Conservation (phyloP, 2,797 vertebrate species). For the Typhlichthys subterraneus region DNA sequence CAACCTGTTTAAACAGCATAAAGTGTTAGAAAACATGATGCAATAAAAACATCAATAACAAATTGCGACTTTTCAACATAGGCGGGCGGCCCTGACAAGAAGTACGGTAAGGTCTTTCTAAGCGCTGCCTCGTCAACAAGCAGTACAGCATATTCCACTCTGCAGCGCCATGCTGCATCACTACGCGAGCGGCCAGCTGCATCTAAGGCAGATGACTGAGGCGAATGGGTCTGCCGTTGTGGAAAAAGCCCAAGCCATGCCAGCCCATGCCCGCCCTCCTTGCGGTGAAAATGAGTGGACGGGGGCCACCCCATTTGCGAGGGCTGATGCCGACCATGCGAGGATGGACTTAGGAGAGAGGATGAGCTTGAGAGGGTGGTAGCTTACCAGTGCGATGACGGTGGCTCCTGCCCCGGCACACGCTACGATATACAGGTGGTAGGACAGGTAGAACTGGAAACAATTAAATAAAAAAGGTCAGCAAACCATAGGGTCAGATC, state of each 20-base stretch:
- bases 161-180: slow-evolving; percentile 18
- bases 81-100: background rate
- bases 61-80: slow-evolving; percentile 1
- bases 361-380: slow-evolving; percentile 9
- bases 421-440: slow-evolving; percentile 97
- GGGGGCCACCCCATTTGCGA: slow-evolving; percentile 48
- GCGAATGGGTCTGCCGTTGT: slow-evolving; percentile 54
- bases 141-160: slow-evolving; percentile 6
- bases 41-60: slow-evolving; percentile 9
- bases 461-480: slow-evolving; percentile 25
- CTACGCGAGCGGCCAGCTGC: slow-evolving; percentile 37
- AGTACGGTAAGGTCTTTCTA: background rate
- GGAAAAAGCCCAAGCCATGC: slow-evolving; percentile 33
- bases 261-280: slow-evolving; percentile 14
- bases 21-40: slow-evolving; percentile 20
- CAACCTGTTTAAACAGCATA: slow-evolving; percentile 1
- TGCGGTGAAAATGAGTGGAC: slow-evolving; percentile 47
- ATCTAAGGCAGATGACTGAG: slow-evolving; percentile 62
- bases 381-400: slow-evolving; percentile 96
- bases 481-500: background rate
- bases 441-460: slow-evolving; percentile 96
- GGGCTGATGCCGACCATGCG: slow-evolving; percentile 51
- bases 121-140: background rate
- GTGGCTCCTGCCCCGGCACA: slow-evolving; percentile 97
- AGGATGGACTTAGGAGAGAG: slow-evolving; percentile 3